A percentile compares a stretch with the other conserved stretches of the same genome.
Conservation (phyloP, 2,888 invertebrate species). For the Kryphioiulus occultus region DNA sequence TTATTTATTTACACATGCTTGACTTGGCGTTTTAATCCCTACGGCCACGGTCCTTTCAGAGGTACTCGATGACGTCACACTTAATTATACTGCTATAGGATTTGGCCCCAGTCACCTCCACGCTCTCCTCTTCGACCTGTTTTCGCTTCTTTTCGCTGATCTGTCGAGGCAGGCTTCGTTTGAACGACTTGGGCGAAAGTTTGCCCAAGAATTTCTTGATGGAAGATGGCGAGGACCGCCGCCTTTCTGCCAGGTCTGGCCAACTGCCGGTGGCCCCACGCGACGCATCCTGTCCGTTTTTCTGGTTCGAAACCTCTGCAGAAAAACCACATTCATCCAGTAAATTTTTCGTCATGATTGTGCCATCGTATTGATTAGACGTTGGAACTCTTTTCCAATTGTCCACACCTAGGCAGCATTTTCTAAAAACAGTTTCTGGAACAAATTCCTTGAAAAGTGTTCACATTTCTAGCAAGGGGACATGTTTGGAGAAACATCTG, state of each 20-base stretch:
- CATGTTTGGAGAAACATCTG: too few relatives aligned
- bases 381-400: too few relatives aligned
- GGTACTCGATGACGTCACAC: slow-evolving; percentile 53
- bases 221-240: neutral
- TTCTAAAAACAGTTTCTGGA: too few relatives aligned
- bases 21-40: neutral
- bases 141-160: slow-evolving; percentile 48
- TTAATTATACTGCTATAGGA: slow-evolving; percentile 48
- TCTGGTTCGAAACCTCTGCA: neutral
- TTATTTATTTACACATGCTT: slow-evolving; percentile 20
- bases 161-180: slow-evolving; percentile 41
- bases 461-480: too few relatives aligned
- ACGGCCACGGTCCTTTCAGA: slow-evolving; percentile 9
- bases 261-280: slow-evolving; percentile 48
- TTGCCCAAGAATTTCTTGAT: slow-evolving; percentile 47
- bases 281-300: neutral
- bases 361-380: too few relatives aligned
- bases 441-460: too few relatives aligned
- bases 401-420: too few relatives aligned
- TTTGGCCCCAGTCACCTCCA: slow-evolving; percentile 41
- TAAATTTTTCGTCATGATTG: too few relatives aligned
- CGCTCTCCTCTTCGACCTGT: neutral
- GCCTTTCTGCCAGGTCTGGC: slow-evolving; percentile 45
- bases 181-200: slow-evolving; percentile 42
- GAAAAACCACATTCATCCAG: neutral